These are phyloP conservation scores for Atrichornis clamosus DNA, from an alignment of 2,113 vertebrate species.

Conservation along the genomic window DNA sequence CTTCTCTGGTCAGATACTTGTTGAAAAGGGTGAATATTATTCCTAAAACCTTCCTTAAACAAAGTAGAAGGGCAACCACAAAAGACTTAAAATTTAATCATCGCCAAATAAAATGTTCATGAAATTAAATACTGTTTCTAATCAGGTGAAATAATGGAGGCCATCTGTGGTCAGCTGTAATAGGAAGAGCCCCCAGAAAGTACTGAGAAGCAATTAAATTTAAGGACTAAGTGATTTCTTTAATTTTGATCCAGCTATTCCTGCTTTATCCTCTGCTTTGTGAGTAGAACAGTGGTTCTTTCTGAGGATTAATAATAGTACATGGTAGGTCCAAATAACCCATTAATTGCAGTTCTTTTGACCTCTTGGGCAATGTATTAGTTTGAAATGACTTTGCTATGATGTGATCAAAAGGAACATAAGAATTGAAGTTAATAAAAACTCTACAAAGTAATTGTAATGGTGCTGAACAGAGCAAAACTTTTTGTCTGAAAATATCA, in stretches of 20 bases:
- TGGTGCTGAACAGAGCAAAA: neutral
- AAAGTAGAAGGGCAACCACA: neutral
- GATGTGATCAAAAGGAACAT: neutral
- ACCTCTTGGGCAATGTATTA: neutral
- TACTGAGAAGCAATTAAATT: constrained; percentile 50
- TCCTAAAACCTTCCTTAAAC: neutral
- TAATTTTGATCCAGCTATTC: constrained; percentile 36
- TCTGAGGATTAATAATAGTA: neutral
- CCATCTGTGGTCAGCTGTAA: neutral
- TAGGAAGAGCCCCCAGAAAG: neutral
- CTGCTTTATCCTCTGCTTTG: constrained; percentile 12
- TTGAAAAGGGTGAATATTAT: neutral
- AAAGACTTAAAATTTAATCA: constrained; percentile 6
- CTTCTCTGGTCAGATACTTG: neutral
- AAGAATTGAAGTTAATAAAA: neutral
- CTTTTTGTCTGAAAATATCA: neutral
- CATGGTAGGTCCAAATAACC: neutral
- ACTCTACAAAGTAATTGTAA: neutral
- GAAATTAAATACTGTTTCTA: constrained; percentile 49
- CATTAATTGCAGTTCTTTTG: neutral
- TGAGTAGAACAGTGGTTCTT: neutral
- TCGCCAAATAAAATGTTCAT: constrained; percentile 25
- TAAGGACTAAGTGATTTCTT: constrained; percentile 53
- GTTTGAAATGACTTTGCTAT: neutral
- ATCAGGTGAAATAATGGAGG: constrained; percentile 17